phyloP scores from a whole-genome alignment of 2,888 invertebrate species.

The Aricia artaxerxes region DNA sequence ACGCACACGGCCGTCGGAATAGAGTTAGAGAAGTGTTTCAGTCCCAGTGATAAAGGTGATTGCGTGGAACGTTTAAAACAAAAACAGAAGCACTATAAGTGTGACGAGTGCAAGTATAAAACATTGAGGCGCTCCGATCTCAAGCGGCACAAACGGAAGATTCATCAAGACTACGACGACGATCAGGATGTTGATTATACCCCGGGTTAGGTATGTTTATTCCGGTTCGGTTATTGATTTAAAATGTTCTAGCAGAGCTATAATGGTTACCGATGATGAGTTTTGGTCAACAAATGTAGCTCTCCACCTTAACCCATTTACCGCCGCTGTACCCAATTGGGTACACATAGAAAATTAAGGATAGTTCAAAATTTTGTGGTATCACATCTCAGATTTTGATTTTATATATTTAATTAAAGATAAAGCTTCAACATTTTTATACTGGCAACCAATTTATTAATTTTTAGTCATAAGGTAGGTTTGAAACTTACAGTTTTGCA shows the following conservation, averaged over 20 bases:
- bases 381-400: too few relatives aligned
- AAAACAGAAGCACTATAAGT: slow-evolving; percentile 39
- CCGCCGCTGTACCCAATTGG: too few relatives aligned
- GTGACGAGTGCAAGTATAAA: slow-evolving; percentile 49
- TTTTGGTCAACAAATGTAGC: not conserved
- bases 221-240: not conserved
- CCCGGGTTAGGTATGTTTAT: slow-evolving; percentile 15
- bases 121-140: slow-evolving; percentile 51
- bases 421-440: too few relatives aligned
- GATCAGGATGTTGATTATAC: slow-evolving; percentile 39
- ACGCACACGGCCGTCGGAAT: slow-evolving; percentile 45
- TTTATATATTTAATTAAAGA: too few relatives aligned
- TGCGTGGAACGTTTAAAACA: slow-evolving; percentile 38
- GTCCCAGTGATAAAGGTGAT: slow-evolving; percentile 34
- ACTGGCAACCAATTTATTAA: too few relatives aligned
- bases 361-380: too few relatives aligned
- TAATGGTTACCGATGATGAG: not conserved
- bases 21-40: slow-evolving; percentile 45
- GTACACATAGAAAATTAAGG: too few relatives aligned
- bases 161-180: slow-evolving; percentile 40
- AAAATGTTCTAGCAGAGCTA: not conserved
- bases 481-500: too few relatives aligned
- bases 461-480: too few relatives aligned
- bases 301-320: not conserved
- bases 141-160: slow-evolving; percentile 47